Evolutionary conservation across 2,888 invertebrate species (phyloP), one percentile per base, ranked within the genome.

Genomic region (Apomyelois bistriatella): DNA sequence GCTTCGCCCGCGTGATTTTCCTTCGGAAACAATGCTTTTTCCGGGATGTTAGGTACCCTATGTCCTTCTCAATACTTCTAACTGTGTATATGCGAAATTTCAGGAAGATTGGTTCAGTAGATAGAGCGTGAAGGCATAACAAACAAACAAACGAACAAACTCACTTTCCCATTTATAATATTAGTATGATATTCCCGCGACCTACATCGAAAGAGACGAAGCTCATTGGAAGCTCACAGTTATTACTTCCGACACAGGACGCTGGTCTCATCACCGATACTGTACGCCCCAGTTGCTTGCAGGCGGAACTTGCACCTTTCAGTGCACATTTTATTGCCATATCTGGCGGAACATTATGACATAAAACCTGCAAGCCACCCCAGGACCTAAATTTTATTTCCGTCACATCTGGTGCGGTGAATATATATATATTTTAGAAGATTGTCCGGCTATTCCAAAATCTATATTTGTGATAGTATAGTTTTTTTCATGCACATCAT

Each of bases 201-300:
- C 46, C 32, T 15, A 43, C 43, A 43, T 43, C 28, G 28, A 5
- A 22, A 22, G 13, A 8, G 13, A 8, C 9, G 9, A 32, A 46
- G 46, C 32, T 46, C 16, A 36, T 52, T 30, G 52, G 36, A 41
- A 48, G 30, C 38, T 30, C 28, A 12, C 13, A 38, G 41, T 22
- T 46, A 53, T 53, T 42, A 48, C 36, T 53, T 53, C 53, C 41
- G 46, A 32, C 46, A 30, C 46, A 30, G 46, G 48, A 15, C 16
- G n/a, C n/a, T n/a, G n/a, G n/a, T 28, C 1, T 42, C 43, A 12
- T 30, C 30, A 43, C 43, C 13, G 12, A 46, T 46, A 15, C 6
- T 17, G 12, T 7, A 13, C 15, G 46, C 46, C 30, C 46, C 46
- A 46, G 46, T 46, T 15, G 7, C 42, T 43, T 28, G 22, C 22